These are phyloP conservation scores for Choristoneura fumiferana DNA, from an alignment of 1,140 invertebrate species.

Conservation along the genomic window DNA sequence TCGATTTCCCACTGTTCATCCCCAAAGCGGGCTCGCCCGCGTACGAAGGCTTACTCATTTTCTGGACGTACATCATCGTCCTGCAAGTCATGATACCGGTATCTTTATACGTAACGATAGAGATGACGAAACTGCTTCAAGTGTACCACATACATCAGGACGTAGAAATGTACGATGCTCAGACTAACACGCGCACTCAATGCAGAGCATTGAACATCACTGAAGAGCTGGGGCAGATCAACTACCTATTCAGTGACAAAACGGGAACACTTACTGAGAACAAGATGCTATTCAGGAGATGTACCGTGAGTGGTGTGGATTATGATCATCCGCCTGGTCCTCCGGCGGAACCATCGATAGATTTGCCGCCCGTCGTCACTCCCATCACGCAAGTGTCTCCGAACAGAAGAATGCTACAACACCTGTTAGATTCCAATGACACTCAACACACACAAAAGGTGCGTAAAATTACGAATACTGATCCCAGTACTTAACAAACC, in stretches of 20 bases:
- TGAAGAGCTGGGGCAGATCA: slow-evolving; percentile 97
- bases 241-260: slow-evolving; percentile 98
- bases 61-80: slow-evolving; percentile 97
- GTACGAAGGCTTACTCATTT: slow-evolving; percentile 92
- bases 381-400: slow-evolving; percentile 79
- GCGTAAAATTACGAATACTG: too few relatives aligned
- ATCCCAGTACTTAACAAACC: too few relatives aligned
- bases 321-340: slow-evolving; percentile 89
- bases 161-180: slow-evolving; percentile 89
- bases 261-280: slow-evolving; percentile 99
- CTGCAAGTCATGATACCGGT: slow-evolving; percentile 98
- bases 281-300: slow-evolving; percentile 96
- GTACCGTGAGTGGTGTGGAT: slow-evolving; percentile 92
- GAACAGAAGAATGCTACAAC: slow-evolving; percentile 84
- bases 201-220: slow-evolving; percentile 98
- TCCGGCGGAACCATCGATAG: slow-evolving; percentile 70
- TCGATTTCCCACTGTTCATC: slow-evolving; percentile 82
- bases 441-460: slow-evolving; percentile 67
- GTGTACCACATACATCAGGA: slow-evolving; percentile 97
- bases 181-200: slow-evolving; percentile 92
- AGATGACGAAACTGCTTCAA: slow-evolving; percentile 97
- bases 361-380: slow-evolving; percentile 77
- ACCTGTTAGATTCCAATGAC: slow-evolving; percentile 69
- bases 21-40: slow-evolving; percentile 79
- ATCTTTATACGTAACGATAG: slow-evolving; percentile 97